Base-by-base conservation (phyloP, 2,888 invertebrate species). In the Xestia xanthographa region DNA sequence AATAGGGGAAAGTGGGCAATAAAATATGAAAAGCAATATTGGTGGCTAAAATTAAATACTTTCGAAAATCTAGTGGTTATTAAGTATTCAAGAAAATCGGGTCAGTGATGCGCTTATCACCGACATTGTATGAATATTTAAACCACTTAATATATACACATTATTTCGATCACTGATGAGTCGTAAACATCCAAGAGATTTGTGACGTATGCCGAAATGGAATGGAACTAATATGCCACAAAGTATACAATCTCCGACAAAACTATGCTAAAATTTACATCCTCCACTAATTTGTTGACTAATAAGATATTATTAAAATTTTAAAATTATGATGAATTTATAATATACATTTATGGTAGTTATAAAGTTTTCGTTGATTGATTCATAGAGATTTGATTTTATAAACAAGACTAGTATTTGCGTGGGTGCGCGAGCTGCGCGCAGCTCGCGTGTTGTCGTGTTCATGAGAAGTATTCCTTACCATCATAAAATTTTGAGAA, bases 231-330 rank as follows among this genome's bases (percentile, higher is more conserved):
- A 80, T 80, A 86, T 62, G 66, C 75, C 75, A 75, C 80, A 41
- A 69, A 58, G n/a, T 69, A 65, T 68, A 73, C 66, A 71, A 62
- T 72, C 56, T 66, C 34, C 22, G 14, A 71, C 22, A 62, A 82
- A 87, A 82, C 78, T 88, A 63, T 86, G 86, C 77, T 79, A 80
- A 88, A 84, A 87, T 88, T 87, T 83, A 83, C 87, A 87, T 88
- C 41, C 34, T 60, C 79, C 17, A 75, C 77, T 83, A 77, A 83
- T 86, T 74, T 75, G 53, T 75, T 77, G 45, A 70, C 78, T 75
- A 80, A 73, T 77, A 69, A 68, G 53, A 77, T 65, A 74, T 85
- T 72, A 66, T n/a, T n/a, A 74, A 69, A 38, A 22, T 62, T 77
- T 20, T 50, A 74, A 68, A 72, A 3, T 3, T 77, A 69, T 73